Base-by-base conservation (phyloP, 2,888 invertebrate genomes). In the Mylabris sibirica region DNA sequence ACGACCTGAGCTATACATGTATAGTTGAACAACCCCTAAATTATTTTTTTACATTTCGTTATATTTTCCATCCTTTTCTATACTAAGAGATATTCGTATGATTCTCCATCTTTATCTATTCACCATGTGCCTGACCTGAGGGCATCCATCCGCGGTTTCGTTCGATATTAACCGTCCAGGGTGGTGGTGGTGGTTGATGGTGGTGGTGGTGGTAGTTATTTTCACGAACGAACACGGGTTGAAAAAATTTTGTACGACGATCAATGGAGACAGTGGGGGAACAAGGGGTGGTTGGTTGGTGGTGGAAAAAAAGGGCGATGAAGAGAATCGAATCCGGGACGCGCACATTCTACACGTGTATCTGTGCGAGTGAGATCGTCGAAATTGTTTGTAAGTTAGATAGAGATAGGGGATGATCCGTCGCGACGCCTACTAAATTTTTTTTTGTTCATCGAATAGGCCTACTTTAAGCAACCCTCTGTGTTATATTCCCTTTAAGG, bases 401-500 rank as follows among this genome's bases (percentile, higher is more conserved):
- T 1, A 49, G 20, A 49, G 49, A 49, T 20, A 11, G 53, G 1
- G 22, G 53, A 60, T 49, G 17, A 35, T 59, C 65, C 63, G 65
- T 59, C 41, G 57, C 70, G 71, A 68, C 68, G 65, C 63, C 61
- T 60, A 53, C 53, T 24, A 53, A 12, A 24, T 9, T 22, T 22
- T 22, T 53, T 53, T 24, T 12, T 49, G 8, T 66, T 70, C 72
- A 72, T 73, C 70, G 74, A 69, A 63, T 69, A 72, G 73, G 72
- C 69, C 74, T 70, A 73, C 74, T 76, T 75, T 74, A 75, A 76
- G 76, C 73, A 72, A 76, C 70, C 68, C 65, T 66, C 65, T 35
- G 57, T 69, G 70, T 68, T 63, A 72, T 73, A 76, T 75, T 75
- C 75, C 74, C 76, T 77, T 75, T 75, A 75, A 75, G 76, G 76